Base-by-base conservation (phyloP, 2,888 invertebrate genomes). In the Torymus tubicola region DNA sequence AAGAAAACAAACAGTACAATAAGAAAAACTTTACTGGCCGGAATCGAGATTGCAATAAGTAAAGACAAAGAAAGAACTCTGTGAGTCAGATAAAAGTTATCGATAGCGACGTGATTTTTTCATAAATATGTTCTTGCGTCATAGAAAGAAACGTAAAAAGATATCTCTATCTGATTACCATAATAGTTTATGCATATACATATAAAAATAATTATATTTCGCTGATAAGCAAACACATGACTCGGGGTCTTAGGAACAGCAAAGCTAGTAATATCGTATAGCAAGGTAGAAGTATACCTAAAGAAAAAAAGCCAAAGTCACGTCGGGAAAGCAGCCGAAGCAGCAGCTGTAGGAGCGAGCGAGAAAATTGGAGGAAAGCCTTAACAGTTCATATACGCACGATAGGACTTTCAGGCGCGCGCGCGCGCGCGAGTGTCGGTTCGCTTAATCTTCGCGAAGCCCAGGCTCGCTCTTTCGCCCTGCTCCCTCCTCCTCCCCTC, bases 371-470 rank as follows among this genome's bases (percentile, higher is more conserved):
- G 13, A 52, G 67, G 53, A 55, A 60, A 80, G 55, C 31, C 64
- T 58, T 24, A 69, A 68, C 68, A 73, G 31, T 72, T 80, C 57
- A 50, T 68, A 50, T 68, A 76, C 63, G 65, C 69, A 57, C 64
- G 52, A 67, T 69, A 68, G 81, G 55, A 80, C 16, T 63, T 68
- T 64, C 74, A 8, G 0, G 68, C 74, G 63, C 53, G n/a, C 14
- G 82, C 82, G 82, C 73, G n/a, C n/a, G 73, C 74, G 63, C 53
- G n/a, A 21, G 82, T 82, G 82, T 81, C 83, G 80, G 85, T 85
- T 85, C 84, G 84, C 87, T 88, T 89, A 89, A 89, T 89, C 89
- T 89, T 88, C 86, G 87, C 75, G 69, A 58, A 77, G 63, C 64
- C 86, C 85, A 81, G 84, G 84, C 83, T 53, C 58, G 16, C 58